A percentile compares a stretch with the other conserved stretches of the same genome.
Conservation (phyloP, 1,140 invertebrate genomes). For the Sitobion miscanthi region DNA sequence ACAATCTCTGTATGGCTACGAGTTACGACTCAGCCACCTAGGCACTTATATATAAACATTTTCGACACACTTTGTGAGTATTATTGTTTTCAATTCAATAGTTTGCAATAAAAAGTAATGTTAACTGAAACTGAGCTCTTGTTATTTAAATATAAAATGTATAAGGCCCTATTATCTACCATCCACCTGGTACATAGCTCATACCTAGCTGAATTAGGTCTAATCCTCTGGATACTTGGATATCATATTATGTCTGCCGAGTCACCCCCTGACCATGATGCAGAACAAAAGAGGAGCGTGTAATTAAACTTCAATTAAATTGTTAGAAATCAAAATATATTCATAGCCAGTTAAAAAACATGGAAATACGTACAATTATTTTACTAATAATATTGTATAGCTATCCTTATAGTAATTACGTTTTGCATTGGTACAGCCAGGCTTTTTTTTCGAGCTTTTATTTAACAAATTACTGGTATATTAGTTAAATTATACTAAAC, state of each 20-base stretch:
- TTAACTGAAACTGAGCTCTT: no score
- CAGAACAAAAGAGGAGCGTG: neutral
- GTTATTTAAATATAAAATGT: no score
- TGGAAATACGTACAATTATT: neutral
- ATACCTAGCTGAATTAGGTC: neutral
- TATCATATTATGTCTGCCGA: neutral
- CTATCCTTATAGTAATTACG: neutral
- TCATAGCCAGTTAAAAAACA: neutral
- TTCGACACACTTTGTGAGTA: no score
- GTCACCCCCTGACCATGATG: no score
- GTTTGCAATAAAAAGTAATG: no score
- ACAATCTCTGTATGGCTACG: no score
- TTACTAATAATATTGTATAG: neutral
- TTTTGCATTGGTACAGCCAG: neutral
- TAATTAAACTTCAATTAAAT: neutral
- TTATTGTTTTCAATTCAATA: no score
- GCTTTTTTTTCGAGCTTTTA: neutral
- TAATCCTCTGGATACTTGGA: neutral
- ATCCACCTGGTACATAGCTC: no score
- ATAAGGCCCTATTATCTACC: no score
- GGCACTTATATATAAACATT: no score
- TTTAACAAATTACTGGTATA: neutral
- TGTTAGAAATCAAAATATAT: neutral
- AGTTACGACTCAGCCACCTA: no score
- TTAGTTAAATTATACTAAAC: neutral